Base-by-base conservation (phyloP, 2,888 invertebrate genomes). In the Troglohyphantes excavatus region DNA sequence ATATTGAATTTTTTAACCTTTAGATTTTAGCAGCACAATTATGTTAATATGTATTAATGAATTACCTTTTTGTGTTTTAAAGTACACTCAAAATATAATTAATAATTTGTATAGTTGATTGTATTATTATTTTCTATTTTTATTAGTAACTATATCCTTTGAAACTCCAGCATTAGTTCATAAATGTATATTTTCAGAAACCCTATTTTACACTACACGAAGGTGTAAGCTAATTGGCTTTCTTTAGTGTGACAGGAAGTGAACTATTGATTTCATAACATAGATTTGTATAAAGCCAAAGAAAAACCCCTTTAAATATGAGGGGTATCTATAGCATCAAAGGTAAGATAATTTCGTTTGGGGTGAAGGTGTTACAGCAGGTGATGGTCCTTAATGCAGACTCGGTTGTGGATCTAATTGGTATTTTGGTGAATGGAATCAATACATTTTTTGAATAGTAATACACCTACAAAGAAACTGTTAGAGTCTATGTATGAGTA, bases 291-390 rank as follows among this genome's bases (percentile, higher is more conserved):
- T 53, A 33, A 33, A 67, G 27, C 27, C 68, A 68, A 81, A 67
- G 79, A 46, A 81, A 72, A 46, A n/a, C 2, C 63, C 39, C 21
- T 11, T 61, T 29, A 63, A 79, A 70, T 23, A 83, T 83, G 83
- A 73, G 59, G 73, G 83, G 83, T 63, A 73, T 83, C 46, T 83
- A 83, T 83, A 83, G 27, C 21, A 73, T 83, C 17, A 73, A n/a
- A 83, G 83, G 83, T 83, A 83, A 83, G 83, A 29, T 26, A 39
- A 27, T 59, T 46, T 26, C 19, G 27, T 53, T 65, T 7, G 17
- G 59, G 67, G 61, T 81, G 61, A 72, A 39, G 70, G 70, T 39
- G 39, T 39, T n/a, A 23, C 29, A 19, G 17, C 23, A 11, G 33
- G 33, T 61, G 9, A 13, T 70, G 70, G 72, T n/a, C 27, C 17